Conservation (phyloP, 2,888 invertebrate genomes). For the Blastobasis lacticolella region DNA sequence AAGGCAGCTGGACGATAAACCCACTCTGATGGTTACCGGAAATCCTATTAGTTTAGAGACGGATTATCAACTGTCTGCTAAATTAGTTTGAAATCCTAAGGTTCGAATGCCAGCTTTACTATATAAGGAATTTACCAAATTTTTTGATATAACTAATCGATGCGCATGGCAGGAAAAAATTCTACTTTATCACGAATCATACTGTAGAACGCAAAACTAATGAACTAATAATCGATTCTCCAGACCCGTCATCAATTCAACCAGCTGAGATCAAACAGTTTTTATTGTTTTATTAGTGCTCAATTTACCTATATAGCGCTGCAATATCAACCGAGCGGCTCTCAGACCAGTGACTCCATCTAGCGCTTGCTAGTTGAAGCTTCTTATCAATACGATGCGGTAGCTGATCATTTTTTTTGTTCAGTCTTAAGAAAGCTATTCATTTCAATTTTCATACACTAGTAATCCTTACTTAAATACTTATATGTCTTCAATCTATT, state of each 20-base stretch:
- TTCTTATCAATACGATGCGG: no score
- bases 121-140: not conserved
- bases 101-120: not conserved
- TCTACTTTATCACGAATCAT: no score
- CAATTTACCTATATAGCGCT: no score
- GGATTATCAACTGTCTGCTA: not conserved
- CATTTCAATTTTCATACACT: not conserved
- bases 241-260: not conserved
- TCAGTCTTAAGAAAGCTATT: no score
- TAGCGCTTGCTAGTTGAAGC: no score
- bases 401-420: no score
- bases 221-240: not conserved
- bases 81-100: not conserved
- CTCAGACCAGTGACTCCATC: no score
- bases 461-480: no score
- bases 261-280: not conserved
- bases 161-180: no score
- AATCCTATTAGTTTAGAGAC: not conserved
- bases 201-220: no score
- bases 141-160: not conserved
- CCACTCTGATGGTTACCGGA: not conserved
- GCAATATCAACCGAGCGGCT: no score
- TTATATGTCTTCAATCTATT: not conserved
- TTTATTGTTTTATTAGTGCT: no score
- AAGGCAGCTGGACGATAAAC: not conserved